Percentiles rank a stretch among this genome's conserved stretches.
Evolutionary conservation across 2,797 vertebrate genomes (phyloP).

Genomic region (Arrhamphus sclerolepis): DNA sequence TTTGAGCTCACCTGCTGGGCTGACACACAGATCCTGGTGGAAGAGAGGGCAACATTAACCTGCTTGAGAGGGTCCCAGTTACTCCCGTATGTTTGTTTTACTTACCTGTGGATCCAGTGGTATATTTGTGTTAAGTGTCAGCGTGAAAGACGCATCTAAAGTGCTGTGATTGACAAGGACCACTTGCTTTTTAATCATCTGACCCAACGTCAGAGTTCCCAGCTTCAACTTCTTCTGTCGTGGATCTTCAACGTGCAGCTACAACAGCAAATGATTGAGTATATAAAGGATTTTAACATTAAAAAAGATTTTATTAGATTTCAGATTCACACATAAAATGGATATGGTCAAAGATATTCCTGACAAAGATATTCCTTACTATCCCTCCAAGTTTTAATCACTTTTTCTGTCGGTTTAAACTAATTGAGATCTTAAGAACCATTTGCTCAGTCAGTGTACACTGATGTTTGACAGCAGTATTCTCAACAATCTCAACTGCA

Average conservation of each 20-base stretch:
- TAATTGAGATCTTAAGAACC: too few relatives aligned
- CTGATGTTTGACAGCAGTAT: too few relatives aligned
- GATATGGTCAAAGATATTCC: too few relatives aligned
- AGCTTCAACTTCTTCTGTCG: conserved; percentile 81
- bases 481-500: too few relatives aligned
- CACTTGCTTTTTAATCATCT: conserved; percentile 78
- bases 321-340: not conserved
- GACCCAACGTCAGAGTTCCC: conserved; percentile 80
- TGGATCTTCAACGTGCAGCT: conserved; percentile 86
- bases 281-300: too few relatives aligned
- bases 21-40: conserved; percentile 82
- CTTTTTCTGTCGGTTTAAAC: too few relatives aligned
- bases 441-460: too few relatives aligned
- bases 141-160: conserved; percentile 76
- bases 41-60: not conserved
- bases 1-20: conserved; percentile 72
- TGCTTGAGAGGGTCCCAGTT: not conserved
- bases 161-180: conserved; percentile 85
- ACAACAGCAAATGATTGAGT: conserved; percentile 17
- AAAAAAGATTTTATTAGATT: not conserved
- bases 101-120: conserved; percentile 80
- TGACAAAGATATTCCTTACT: too few relatives aligned
- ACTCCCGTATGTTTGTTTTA: conserved; percentile 7
- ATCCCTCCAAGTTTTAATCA: too few relatives aligned
- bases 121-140: conserved; percentile 64